Percentiles rank a stretch among this genome's conserved stretches.
Evolutionary conservation across 2,888 invertebrate genomes (phyloP).

Genomic region (Drosophila colorata): DNA sequence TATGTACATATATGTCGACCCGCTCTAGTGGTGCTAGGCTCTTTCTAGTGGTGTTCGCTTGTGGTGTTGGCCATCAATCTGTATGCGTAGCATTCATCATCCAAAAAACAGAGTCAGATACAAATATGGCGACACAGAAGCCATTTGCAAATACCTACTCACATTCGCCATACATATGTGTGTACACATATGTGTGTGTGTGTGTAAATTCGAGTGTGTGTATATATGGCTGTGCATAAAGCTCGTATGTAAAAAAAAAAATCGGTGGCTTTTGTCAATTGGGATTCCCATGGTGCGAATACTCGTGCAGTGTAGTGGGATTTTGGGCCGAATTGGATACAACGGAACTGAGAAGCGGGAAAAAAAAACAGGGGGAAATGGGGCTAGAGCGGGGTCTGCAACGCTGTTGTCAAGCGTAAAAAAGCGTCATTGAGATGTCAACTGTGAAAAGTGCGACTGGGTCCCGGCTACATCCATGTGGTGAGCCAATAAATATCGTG

Average conservation of each 20-base stretch:
- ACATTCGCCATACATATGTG: slow-evolving; percentile 1
- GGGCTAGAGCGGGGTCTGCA: neutral
- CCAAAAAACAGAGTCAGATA: slow-evolving; percentile 65
- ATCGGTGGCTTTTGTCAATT: slow-evolving; percentile 68
- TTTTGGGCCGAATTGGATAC: slow-evolving; percentile 7
- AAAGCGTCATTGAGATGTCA: slow-evolving; percentile 75
- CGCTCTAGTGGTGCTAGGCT: no score
- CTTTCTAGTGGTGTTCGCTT: slow-evolving; percentile 5
- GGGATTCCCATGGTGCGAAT: slow-evolving; percentile 57
- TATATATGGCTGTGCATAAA: no score
- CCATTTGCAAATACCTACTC: slow-evolving; percentile 71
- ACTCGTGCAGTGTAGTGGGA: slow-evolving; percentile 5
- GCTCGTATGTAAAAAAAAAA: slow-evolving; percentile 15
- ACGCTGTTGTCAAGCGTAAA: slow-evolving; percentile 53
- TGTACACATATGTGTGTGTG: neutral
- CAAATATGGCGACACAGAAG: slow-evolving; percentile 68
- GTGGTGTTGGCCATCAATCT: slow-evolving; percentile 59
- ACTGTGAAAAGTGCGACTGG: slow-evolving; percentile 74
- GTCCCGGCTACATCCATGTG: slow-evolving; percentile 52
- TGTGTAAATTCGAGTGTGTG: neutral
- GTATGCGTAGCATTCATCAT: slow-evolving; percentile 68
- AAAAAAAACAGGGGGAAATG: neutral
- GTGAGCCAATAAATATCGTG: slow-evolving; percentile 79
- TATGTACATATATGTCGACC: neutral
- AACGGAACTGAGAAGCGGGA: no score